Evolutionary conservation across 2,113 vertebrate genomes (phyloP), one percentile per base, ranked within the genome.

Genomic region (Poeciliopsis prolifica): DNA sequence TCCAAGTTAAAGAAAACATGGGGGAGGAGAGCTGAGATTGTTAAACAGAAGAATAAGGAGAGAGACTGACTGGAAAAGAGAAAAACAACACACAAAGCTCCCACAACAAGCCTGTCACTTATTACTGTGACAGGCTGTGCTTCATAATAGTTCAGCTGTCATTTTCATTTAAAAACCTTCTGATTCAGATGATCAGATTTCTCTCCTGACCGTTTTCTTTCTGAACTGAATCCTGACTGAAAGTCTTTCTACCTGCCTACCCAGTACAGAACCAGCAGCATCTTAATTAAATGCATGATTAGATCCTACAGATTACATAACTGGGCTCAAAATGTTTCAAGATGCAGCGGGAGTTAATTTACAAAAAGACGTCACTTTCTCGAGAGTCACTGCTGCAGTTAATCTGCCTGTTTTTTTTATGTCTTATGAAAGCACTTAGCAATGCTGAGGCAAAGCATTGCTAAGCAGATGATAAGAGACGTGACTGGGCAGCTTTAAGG

Each of bases 291-390:
- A 87, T 71, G 70, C 51, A 70, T 75, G 78, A 84, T 48, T 79
- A 67, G 84, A 79, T 74, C 67, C 62, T 29, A n/a, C 17, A 7
- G 72, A 82, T 93, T 90, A 86, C 74, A 80, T 89, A 90, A 92
- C 77, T 0, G 3, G 72, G 76, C 28, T 40, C 71, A 54, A 15
- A 0, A 75, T 71, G 84, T 79, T 85, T 76, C 19, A 37, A 82
- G 78, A 67, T 76, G 54, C 72, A 58, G 81, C 64, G 78, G 80
- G 89, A 84, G 82, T 86, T 75, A 1, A 84, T 86, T 82, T 70
- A 48, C 19, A 10, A 62, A 28, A 85, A 78, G 61, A 26, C 61
- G 5, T 28, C 48, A 5, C 72, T 74, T 83, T 65, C 60, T 15
- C 51, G 58, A 13, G 31, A 79, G 76, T 61, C 70, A 29, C 28